Evolutionary conservation across 2,888 invertebrate genomes (phyloP).

Genomic region (Boloria euphrosyne): DNA sequence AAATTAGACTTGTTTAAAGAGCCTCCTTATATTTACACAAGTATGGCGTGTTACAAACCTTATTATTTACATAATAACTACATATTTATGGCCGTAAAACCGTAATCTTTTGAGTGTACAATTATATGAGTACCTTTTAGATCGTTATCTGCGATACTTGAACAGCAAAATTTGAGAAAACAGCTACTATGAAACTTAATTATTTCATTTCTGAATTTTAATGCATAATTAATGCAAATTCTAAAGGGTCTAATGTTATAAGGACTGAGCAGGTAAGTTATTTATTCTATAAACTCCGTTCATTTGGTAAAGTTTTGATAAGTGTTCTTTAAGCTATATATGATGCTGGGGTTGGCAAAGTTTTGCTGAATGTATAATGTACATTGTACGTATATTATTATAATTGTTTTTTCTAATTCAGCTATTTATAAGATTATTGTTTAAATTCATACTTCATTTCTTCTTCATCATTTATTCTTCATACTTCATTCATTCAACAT

Average conservation of each 20-base stretch:
- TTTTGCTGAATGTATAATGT: neutral
- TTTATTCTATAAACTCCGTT: conserved; percentile 52
- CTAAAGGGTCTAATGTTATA: conserved; percentile 60
- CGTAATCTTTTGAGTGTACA: conserved; percentile 15
- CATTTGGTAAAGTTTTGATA: conserved; percentile 45
- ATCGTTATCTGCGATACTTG: conserved; percentile 21
- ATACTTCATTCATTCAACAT: too few species aligned
- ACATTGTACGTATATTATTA: conserved; percentile 1
- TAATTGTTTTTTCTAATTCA: neutral
- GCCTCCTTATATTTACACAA: too few species aligned
- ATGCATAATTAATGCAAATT: conserved; percentile 73
- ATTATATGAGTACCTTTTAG: conserved; percentile 17
- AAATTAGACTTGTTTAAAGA: too few species aligned
- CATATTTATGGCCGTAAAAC: neutral
- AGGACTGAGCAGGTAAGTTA: conserved; percentile 64
- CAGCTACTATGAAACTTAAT: conserved; percentile 55
- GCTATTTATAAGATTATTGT: too few species aligned
- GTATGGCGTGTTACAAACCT: neutral
- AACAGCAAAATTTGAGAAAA: conserved; percentile 42
- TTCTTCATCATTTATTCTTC: too few species aligned
- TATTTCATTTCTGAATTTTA: conserved; percentile 64
- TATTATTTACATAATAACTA: too few species aligned
- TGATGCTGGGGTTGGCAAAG: conserved; percentile 6
- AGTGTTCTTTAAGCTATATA: conserved; percentile 35
- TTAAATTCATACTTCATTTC: too few species aligned